Conservation (phyloP, 2,113 vertebrate species). For the Elaphurus davidianus region DNA sequence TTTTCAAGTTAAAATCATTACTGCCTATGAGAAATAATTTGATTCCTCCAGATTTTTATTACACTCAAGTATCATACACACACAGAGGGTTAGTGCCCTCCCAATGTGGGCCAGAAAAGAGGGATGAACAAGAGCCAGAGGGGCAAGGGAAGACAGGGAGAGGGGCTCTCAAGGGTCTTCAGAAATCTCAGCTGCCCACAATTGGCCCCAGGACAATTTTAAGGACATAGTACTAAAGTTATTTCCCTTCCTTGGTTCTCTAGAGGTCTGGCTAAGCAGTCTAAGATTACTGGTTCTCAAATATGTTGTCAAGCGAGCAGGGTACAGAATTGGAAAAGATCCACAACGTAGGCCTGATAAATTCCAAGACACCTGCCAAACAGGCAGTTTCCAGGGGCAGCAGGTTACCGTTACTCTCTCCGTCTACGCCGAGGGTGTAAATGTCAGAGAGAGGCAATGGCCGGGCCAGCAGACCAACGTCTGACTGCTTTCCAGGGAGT, state of each 20-base stretch:
- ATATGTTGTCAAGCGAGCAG: constrained; percentile 66
- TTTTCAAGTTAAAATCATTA: constrained; percentile 21
- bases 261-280: constrained; percentile 49
- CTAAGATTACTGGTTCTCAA: constrained; percentile 65
- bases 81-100: not conserved
- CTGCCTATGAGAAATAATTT: not conserved
- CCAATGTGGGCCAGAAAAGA: not conserved
- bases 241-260: constrained; percentile 47
- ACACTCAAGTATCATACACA: not conserved
- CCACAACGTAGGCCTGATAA: constrained; percentile 62
- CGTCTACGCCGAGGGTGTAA: constrained; percentile 42
- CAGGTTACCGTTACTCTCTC: constrained; percentile 59
- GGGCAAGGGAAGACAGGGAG: not conserved
- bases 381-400: constrained; percentile 62
- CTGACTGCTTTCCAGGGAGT: constrained; percentile 59
- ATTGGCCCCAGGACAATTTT: not conserved
- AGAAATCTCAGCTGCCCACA: not conserved
- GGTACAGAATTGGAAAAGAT: constrained; percentile 63
- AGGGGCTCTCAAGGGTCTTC: not conserved
- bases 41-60: not conserved
- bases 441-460: constrained; percentile 60
- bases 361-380: constrained; percentile 70
- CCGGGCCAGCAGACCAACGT: constrained; percentile 22
- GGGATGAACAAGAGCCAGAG: not conserved
- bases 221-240: not conserved